phyloP scores from a whole-genome alignment of 2,888 invertebrate genomes.

The Pseudococcus longispinus region DNA sequence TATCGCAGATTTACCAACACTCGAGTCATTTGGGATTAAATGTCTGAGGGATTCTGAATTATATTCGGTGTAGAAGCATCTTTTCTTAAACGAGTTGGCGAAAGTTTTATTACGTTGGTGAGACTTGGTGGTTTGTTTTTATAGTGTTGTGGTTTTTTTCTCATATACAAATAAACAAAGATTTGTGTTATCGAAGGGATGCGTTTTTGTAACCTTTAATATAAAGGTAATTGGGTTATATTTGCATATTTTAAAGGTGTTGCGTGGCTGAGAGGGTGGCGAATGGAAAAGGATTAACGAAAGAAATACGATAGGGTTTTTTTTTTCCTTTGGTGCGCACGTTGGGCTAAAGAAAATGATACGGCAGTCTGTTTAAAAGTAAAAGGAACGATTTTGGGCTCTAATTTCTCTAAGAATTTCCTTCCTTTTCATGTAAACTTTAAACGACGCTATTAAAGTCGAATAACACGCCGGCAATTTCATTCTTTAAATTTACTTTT shows the following conservation, averaged over 20 bases:
- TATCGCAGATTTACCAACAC: background rate
- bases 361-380: constrained; percentile 8
- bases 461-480: constrained; percentile 31
- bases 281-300: constrained; percentile 3
- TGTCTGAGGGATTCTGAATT: constrained; percentile 13
- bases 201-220: background rate
- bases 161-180: background rate
- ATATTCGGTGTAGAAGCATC: background rate
- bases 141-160: background rate
- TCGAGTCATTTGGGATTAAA: constrained; percentile 21
- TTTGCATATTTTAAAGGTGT: background rate
- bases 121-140: background rate
- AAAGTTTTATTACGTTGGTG: background rate
- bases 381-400: background rate
- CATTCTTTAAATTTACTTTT: constrained; percentile 22
- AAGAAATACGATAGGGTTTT: background rate
- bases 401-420: constrained; percentile 27
- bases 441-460: constrained; percentile 31
- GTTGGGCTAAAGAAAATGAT: background rate
- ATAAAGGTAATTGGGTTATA: background rate
- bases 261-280: background rate
- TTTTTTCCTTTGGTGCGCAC: background rate
- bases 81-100: background rate
- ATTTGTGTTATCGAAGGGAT: background rate
- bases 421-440: constrained; percentile 31